Conservation (phyloP, 2,113 vertebrate genomes). For the Amblyornis subalaris region DNA sequence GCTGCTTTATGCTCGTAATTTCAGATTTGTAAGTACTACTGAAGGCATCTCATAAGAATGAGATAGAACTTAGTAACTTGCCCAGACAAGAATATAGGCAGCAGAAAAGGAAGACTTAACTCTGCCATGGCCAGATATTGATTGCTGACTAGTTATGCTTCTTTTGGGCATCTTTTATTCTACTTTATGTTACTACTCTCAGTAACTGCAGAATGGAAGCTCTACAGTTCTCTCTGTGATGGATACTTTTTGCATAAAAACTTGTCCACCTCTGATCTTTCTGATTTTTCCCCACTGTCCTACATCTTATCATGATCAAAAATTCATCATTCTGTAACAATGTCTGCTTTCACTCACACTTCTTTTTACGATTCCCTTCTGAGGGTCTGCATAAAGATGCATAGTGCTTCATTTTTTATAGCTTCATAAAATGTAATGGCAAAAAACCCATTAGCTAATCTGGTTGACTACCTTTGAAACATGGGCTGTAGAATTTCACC, state of each 20-base stretch:
- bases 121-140: neutral
- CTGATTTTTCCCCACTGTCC: neutral
- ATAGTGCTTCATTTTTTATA: slow-evolving; percentile 47
- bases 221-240: neutral
- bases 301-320: neutral
- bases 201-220: neutral
- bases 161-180: neutral
- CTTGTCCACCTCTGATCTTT: neutral
- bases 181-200: neutral
- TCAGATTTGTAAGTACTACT: neutral
- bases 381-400: neutral
- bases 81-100: neutral
- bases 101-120: neutral
- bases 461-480: slow-evolving; percentile 56
- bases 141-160: neutral
- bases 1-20: neutral
- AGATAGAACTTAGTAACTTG: neutral
- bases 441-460: slow-evolving; percentile 50
- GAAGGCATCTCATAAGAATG: neutral
- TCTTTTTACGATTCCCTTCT: slow-evolving; percentile 23
- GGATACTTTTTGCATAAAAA: neutral
- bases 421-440: slow-evolving; percentile 53
- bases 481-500: slow-evolving; percentile 53
- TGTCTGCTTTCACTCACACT: slow-evolving; percentile 24
- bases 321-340: neutral